Conservation (phyloP, 92 coral and sea anemone genomes). For the Desmophyllum pertusum region DNA sequence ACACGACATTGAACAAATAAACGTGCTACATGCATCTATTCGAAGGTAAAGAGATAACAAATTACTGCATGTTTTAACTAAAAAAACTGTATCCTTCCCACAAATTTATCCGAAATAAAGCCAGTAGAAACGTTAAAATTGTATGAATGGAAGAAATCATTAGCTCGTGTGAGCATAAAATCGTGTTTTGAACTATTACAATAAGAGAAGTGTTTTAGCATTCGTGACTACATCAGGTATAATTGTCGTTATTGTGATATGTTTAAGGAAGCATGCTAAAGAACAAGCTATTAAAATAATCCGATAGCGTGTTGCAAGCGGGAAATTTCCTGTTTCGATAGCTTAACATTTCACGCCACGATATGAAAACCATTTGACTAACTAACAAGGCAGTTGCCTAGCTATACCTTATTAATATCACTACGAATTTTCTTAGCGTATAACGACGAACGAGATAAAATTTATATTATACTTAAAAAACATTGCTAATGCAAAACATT, state of each 20-base stretch:
- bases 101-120: not conserved
- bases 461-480: not conserved
- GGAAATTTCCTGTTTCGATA: not conserved
- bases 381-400: not conserved
- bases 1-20: not conserved
- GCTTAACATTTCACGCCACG: not conserved
- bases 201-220: not conserved
- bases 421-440: not conserved
- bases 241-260: conserved; percentile 9
- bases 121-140: not conserved
- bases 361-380: not conserved
- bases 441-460: not conserved
- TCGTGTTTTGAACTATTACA: not conserved
- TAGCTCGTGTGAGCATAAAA: not conserved
- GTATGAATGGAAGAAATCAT: not conserved
- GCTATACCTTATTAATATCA: not conserved
- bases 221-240: conserved; percentile 3
- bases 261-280: not conserved
- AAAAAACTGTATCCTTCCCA: too few species aligned
- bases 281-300: not conserved
- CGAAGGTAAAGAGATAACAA: not conserved
- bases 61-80: too few species aligned
- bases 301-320: not conserved
- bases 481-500: not conserved
- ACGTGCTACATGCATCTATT: not conserved